phyloP scores from a whole-genome alignment of 2,888 invertebrate genomes.

The Tipula unca region DNA sequence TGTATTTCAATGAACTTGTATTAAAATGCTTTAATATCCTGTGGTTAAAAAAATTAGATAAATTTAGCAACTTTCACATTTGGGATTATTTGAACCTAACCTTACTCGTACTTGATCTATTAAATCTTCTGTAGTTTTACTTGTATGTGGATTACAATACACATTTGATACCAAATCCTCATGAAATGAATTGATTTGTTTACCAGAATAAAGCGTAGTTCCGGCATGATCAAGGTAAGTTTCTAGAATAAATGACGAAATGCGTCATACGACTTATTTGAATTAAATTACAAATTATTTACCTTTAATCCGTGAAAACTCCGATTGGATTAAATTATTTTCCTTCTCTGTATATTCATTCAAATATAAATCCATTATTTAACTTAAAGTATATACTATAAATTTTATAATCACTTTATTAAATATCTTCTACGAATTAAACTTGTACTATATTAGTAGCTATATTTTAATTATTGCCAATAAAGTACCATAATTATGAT shows the following conservation, averaged over 20 bases:
- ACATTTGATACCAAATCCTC: constrained; percentile 61
- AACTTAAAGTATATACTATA: background rate
- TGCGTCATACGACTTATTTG: background rate
- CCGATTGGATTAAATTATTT: background rate
- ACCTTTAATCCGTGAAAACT: background rate
- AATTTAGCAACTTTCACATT: background rate
- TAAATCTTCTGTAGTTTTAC: constrained; percentile 70
- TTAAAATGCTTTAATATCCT: constrained; percentile 81
- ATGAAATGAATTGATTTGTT: constrained; percentile 56
- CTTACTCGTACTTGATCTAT: constrained; percentile 74
- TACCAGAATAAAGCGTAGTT: constrained; percentile 69
- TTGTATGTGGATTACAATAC: constrained; percentile 88
- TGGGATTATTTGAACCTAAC: constrained; percentile 38
- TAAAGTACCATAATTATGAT: too few relatives aligned
- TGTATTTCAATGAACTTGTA: constrained; percentile 69
- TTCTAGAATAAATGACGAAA: constrained; percentile 32
- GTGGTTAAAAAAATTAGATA: background rate
- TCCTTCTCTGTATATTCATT: background rate
- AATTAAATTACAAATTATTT: background rate
- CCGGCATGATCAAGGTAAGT: constrained; percentile 86
- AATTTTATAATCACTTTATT: too few relatives aligned
- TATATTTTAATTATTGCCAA: too few relatives aligned
- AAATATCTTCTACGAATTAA: too few relatives aligned
- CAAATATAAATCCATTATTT: background rate
- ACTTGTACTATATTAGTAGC: too few relatives aligned